These are phyloP conservation scores for Acromyrmex echinatior DNA, from an alignment of 1,140 invertebrate species.

Conservation along the genomic window DNA sequence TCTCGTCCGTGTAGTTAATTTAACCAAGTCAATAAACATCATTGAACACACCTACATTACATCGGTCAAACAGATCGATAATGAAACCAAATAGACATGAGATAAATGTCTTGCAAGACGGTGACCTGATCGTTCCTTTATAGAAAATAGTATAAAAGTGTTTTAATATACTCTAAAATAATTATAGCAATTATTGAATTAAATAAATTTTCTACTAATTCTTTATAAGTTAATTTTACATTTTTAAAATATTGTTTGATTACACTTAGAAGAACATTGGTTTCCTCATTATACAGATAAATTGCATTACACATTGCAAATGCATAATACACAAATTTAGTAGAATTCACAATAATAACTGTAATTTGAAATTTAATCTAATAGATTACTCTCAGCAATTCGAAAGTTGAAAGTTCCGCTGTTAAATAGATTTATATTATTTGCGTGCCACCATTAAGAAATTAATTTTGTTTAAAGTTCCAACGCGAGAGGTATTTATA, in stretches of 20 bases:
- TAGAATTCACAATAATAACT: neutral
- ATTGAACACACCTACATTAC: neutral
- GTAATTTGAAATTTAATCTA: conserved; percentile 31
- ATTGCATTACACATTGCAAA: neutral
- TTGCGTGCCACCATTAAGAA: conserved; percentile 33
- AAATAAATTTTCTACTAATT: neutral
- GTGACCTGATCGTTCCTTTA: neutral
- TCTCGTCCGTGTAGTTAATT: conserved; percentile 14
- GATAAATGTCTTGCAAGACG: neutral
- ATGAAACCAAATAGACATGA: conserved; percentile 1
- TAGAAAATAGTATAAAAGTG: neutral
- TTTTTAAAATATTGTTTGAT: neutral
- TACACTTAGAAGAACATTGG: neutral
- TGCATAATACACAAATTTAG: neutral
- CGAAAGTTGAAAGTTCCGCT: conserved; percentile 8
- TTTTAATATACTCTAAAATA: neutral
- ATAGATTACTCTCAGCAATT: conserved; percentile 11
- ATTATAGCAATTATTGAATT: neutral
- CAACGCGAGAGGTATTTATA: conserved; percentile 38
- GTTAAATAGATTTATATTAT: conserved; percentile 49
- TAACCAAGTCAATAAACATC: conserved; percentile 20
- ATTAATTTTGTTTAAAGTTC: conserved; percentile 46
- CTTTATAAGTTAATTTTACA: too few relatives aligned
- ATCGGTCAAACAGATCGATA: conserved; percentile 12
- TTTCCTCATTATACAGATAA: neutral